Evolutionary conservation across 2,797 vertebrate genomes (phyloP).

Genomic region (Merluccius polli): DNA sequence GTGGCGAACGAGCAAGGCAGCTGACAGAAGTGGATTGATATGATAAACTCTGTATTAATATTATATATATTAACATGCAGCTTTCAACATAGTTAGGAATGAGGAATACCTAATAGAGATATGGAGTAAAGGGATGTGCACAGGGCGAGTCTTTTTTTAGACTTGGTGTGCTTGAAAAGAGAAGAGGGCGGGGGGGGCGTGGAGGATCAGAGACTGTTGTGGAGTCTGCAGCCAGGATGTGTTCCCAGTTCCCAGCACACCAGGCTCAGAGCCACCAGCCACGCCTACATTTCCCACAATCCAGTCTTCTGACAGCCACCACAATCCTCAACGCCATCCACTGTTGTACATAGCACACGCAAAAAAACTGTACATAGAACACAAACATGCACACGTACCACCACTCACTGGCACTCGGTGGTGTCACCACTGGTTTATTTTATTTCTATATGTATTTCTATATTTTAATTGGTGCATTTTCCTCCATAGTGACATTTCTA

Average conservation of each 20-base stretch:
- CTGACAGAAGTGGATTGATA: not conserved
- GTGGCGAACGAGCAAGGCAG: too few relatives aligned
- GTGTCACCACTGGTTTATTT: not conserved
- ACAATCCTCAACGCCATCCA: constrained; percentile 35
- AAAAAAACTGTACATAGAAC: constrained; percentile 46
- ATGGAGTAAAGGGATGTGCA: not conserved
- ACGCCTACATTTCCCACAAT: constrained; percentile 20
- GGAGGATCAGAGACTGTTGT: not conserved
- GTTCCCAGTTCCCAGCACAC: not conserved
- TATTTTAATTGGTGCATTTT: not conserved
- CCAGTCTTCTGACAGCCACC: constrained; percentile 16
- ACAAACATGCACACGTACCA: constrained; percentile 9
- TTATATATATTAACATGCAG: too few relatives aligned
- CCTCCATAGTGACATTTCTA: not conserved
- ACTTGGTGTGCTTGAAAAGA: not conserved
- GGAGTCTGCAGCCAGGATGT: constrained; percentile 11
- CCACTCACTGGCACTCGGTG: not conserved
- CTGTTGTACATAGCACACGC: constrained; percentile 54
- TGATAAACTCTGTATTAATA: not conserved
- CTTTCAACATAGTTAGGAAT: too few relatives aligned
- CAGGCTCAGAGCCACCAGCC: constrained; percentile 14
- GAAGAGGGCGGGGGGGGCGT: not conserved
- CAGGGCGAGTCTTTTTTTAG: not conserved
- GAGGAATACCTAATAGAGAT: not conserved
- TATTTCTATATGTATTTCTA: not conserved